These are phyloP conservation scores for Albula goreensis DNA, from an alignment of 2,113 vertebrate genomes.

Conservation along the genomic window DNA sequence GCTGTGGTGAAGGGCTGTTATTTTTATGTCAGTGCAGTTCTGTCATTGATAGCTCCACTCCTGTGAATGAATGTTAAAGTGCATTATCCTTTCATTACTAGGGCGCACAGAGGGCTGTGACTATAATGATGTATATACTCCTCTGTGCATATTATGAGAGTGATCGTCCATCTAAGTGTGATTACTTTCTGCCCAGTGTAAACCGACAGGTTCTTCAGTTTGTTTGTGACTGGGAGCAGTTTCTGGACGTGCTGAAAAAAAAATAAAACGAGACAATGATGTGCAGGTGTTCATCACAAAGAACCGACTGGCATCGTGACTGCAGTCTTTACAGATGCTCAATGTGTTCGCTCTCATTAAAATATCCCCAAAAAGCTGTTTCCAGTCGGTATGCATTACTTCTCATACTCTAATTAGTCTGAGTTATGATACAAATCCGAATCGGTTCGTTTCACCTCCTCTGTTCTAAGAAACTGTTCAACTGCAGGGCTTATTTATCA, in stretches of 20 bases:
- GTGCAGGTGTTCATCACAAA: not conserved
- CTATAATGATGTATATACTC: constrained; percentile 14
- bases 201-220: not conserved
- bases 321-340: not conserved
- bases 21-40: not conserved
- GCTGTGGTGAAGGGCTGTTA: not conserved
- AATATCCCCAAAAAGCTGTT: not conserved
- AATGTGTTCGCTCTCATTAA: not conserved
- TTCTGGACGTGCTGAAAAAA: not conserved
- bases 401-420: not conserved
- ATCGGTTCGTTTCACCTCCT: no score
- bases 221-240: not conserved
- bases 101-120: not conserved
- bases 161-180: constrained; percentile 1
- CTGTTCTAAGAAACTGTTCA: no score
- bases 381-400: not conserved
- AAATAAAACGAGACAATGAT: not conserved
- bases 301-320: not conserved
- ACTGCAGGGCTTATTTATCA: no score
- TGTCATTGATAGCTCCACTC: constrained; percentile 29
- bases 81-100: constrained; percentile 28
- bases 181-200: constrained; percentile 1
- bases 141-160: constrained; percentile 5
- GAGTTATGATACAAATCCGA: not conserved
- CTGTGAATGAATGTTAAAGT: constrained; percentile 25